These are phyloP conservation scores for Malurus alboscapulatus DNA, from an alignment of 2,113 vertebrate genomes.

Conservation along the genomic window DNA sequence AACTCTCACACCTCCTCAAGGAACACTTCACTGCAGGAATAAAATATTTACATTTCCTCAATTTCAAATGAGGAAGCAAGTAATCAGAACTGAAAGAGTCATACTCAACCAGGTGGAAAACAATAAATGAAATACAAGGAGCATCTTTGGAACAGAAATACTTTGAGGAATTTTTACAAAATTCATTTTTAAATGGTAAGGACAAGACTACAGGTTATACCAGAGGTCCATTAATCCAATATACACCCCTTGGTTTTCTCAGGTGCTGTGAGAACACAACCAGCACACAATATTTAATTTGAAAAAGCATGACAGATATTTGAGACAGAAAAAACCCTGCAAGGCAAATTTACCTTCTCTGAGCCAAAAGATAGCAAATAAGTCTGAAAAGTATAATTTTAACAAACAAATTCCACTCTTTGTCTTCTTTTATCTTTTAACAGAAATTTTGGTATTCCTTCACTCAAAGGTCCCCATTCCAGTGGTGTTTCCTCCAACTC, in stretches of 20 bases:
- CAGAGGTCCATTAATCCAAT: background rate
- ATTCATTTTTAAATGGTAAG: background rate
- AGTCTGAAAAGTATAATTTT: background rate
- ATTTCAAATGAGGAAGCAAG: background rate
- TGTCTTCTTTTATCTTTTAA: background rate
- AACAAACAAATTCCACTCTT: background rate
- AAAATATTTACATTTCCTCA: background rate
- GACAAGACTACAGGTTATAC: background rate
- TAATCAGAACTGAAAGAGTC: background rate
- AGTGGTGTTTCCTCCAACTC: background rate
- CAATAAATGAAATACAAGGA: background rate
- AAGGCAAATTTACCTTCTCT: background rate
- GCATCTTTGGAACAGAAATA: background rate
- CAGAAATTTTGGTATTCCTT: background rate
- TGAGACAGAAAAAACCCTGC: background rate
- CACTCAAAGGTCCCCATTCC: background rate
- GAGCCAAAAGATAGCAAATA: background rate
- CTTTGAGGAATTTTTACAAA: background rate
- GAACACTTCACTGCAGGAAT: background rate
- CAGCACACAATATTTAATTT: background rate
- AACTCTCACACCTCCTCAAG: background rate
- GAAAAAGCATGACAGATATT: background rate
- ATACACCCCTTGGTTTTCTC: background rate
- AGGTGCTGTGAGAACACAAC: background rate
- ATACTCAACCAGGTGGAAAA: background rate